Evolutionary conservation across 1,140 invertebrate species (phyloP).

Genomic region (Eubasilissa regina): DNA sequence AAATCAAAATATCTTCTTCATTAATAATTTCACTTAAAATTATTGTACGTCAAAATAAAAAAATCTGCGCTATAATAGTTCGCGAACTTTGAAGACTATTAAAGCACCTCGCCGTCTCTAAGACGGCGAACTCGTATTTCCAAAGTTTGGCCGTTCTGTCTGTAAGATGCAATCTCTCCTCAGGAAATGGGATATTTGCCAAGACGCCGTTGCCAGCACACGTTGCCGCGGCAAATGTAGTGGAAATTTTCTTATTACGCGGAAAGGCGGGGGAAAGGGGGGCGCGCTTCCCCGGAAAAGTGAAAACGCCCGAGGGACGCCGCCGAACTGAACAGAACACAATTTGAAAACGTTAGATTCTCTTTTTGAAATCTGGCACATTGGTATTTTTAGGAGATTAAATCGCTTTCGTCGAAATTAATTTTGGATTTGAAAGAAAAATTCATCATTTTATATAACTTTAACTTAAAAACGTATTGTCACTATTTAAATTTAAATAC

Average conservation of each 20-base stretch:
- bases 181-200: constrained; percentile 61
- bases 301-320: constrained; percentile 50
- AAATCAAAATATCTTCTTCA: no score
- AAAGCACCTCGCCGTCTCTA: neutral
- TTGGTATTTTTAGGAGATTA: neutral
- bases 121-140: neutral
- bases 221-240: constrained; percentile 60
- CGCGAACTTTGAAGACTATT: neutral
- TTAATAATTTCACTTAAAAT: neutral
- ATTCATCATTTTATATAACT: no score
- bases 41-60: neutral
- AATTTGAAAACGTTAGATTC: constrained; percentile 35
- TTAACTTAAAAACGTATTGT: no score
- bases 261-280: constrained; percentile 31
- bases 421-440: no score
- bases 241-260: constrained; percentile 61
- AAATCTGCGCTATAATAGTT: neutral
- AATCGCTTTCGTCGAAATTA: no score
- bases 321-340: constrained; percentile 34
- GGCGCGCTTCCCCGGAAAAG: constrained; percentile 54
- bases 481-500: no score
- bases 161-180: constrained; percentile 58
- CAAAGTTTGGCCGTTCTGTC: constrained; percentile 30
- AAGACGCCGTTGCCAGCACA: constrained; percentile 60
- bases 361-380: constrained; percentile 33